Evolutionary conservation across 2,888 invertebrate species (phyloP).

Genomic region (Augochlorella aurata): DNA sequence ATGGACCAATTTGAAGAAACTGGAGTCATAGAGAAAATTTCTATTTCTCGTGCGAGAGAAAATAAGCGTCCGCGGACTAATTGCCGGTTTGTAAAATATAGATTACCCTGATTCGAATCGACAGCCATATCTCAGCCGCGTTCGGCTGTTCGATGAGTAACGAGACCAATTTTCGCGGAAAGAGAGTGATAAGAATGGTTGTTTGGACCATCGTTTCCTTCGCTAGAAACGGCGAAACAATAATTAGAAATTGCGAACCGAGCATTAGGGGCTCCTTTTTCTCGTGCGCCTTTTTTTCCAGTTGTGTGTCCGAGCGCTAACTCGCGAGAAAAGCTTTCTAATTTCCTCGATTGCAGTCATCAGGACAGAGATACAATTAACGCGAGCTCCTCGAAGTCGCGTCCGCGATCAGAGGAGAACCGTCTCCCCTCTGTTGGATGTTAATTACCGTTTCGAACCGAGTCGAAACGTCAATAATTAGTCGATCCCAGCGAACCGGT

Average conservation of each 20-base stretch:
- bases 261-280: background rate
- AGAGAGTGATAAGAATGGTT: background rate
- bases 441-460: background rate
- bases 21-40: background rate
- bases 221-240: background rate
- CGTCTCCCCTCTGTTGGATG: background rate
- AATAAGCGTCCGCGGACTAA: background rate
- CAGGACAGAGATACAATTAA: conserved; percentile 14
- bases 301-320: background rate
- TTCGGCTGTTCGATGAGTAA: background rate
- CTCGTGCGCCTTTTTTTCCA: background rate
- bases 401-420: background rate
- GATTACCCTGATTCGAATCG: background rate
- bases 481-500: conserved; percentile 18
- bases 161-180: background rate
- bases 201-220: background rate
- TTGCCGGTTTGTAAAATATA: background rate
- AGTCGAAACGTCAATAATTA: conserved; percentile 37
- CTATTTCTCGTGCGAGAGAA: background rate
- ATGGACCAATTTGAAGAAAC: background rate
- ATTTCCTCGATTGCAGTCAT: background rate
- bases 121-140: no score
- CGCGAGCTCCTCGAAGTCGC: background rate
- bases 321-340: background rate
- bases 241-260: background rate